Evolutionary conservation across 2,797 vertebrate species (phyloP), one percentile per base, ranked within the genome.

Genomic region (Malurus splendens): DNA sequence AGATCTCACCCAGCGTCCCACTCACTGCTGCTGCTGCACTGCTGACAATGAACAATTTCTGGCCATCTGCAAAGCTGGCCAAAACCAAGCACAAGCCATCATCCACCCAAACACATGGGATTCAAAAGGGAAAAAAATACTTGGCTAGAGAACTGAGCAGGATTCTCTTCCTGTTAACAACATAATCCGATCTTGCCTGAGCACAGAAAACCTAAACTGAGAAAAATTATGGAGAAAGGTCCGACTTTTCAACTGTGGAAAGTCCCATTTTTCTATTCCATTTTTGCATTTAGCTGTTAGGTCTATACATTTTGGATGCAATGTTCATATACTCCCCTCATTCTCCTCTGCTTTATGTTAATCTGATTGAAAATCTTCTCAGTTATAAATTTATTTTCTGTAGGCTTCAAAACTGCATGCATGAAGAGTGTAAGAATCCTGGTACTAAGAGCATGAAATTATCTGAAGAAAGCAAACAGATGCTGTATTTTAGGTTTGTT

Each of bases 381-480:
- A 59, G 70, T 27, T 76, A 18, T 50, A 71, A n/a, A 82, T 88
- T 87, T 92, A 68, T 86, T 84, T 87, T 86, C 57, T 41, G 44
- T 10, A 80, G n/a, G n/a, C 19, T 76, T 87, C 45, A 77, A 78
- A 89, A 78, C 51, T 68, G 25, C 47, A 64, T 76, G 86, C 70
- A 61, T 55, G 65, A 92, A 81, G 76, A 86, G 41, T 84, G 68
- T 56, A 92, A 95, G 93, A 93, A 57, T 72, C 52, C 68, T 68
- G 9, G 71, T 65, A 92, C 56, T 90, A 66, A 73, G 83, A 68
- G 20, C 36, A 62, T 55, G 13, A 68, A 61, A 33, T 70, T 50
- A 41, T 41, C 50, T 59, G 50, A 71, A 27, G 23, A 79, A 71
- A 90, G 47, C 20, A 87, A 57, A 87, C 65, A 25, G 25, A 44